Percentiles rank a stretch among this genome's conserved stretches.
phyloP scores from a whole-genome alignment of 2,888 invertebrate genomes.

The Maniola hyperantus region DNA sequence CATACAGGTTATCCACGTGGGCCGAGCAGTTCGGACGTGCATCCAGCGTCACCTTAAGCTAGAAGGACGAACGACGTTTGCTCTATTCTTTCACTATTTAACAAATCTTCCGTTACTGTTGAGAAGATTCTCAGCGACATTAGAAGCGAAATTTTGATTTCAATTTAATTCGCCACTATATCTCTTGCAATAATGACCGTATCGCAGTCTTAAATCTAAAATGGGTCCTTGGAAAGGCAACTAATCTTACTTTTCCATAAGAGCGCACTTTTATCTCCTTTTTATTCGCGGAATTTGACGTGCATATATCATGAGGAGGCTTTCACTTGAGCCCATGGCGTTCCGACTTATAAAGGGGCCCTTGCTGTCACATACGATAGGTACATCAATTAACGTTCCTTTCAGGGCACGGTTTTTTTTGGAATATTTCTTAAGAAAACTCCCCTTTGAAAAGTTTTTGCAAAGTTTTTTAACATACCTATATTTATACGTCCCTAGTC shows the following conservation, averaged over 20 bases:
- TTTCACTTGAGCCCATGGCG: constrained; percentile 33
- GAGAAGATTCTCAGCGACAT: not conserved
- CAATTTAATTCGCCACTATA: not conserved
- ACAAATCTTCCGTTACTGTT: not conserved
- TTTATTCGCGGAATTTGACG: constrained; percentile 41
- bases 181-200: constrained; percentile 12
- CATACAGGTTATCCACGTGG: no score
- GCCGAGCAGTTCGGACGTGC: no score
- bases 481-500: not conserved
- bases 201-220: constrained; percentile 21
- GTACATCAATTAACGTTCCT: constrained; percentile 22
- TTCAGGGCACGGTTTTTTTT: constrained; percentile 10
- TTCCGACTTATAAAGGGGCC: constrained; percentile 34
- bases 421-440: constrained; percentile 6
- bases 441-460: constrained; percentile 8
- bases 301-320: constrained; percentile 40
- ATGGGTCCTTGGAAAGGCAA: constrained; percentile 24
- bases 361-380: constrained; percentile 11
- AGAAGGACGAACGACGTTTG: no score
- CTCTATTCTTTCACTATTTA: no score
- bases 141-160: not conserved
- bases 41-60: no score
- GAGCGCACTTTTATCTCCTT: constrained; percentile 40
- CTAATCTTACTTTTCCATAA: constrained; percentile 42
- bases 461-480: not conserved